Evolutionary conservation across 2,888 invertebrate species (phyloP).

Genomic region (Temnothorax rugatulus): DNA sequence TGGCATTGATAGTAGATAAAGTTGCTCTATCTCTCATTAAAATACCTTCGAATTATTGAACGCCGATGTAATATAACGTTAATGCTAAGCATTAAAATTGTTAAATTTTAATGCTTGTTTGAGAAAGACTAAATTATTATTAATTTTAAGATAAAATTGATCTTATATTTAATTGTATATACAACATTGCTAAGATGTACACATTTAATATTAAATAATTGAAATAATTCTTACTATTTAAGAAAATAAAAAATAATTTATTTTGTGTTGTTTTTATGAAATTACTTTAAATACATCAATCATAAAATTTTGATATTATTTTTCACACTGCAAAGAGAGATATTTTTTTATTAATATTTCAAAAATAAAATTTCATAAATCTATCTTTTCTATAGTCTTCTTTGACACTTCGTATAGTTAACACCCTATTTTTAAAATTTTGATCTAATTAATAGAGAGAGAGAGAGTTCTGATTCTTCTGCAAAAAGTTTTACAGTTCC

Average conservation of each 20-base stretch:
- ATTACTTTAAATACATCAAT: background rate
- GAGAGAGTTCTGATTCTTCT: background rate
- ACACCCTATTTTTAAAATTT: background rate
- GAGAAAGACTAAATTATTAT: conserved; percentile 1
- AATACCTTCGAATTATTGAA: background rate
- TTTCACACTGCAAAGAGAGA: background rate
- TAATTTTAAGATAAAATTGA: background rate
- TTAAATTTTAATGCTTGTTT: background rate
- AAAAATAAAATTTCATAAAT: background rate
- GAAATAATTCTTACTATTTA: background rate
- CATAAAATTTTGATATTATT: background rate
- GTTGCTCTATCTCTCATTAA: conserved; percentile 61
- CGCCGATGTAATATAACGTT: background rate
- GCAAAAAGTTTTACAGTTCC: background rate
- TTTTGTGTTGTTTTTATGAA: background rate
- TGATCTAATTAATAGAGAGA: background rate
- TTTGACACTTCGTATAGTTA: background rate
- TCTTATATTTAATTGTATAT: background rate
- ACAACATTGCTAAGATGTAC: background rate
- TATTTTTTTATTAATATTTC: background rate
- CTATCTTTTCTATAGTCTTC: background rate
- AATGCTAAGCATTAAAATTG: too few relatives aligned
- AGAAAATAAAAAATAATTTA: background rate
- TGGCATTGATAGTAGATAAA: conserved; percentile 81
- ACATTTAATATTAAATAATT: background rate